Base-by-base conservation (phyloP, 2,113 vertebrate species). In the Alectura lathami region DNA sequence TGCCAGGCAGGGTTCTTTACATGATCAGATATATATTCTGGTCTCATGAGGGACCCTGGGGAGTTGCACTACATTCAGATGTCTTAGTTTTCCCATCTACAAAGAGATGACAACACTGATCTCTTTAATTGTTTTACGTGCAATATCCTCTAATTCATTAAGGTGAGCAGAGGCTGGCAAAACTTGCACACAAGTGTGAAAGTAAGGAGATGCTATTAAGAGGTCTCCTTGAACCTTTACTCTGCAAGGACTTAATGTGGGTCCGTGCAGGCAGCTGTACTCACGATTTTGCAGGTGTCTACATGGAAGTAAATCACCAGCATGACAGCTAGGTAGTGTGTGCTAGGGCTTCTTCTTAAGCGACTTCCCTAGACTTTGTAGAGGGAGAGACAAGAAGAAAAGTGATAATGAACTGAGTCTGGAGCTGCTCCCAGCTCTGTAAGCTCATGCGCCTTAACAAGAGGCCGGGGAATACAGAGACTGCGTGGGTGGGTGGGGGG, bases 401-500 rank as follows among this genome's bases (percentile, higher is more conserved):
- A 81, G 20, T 8, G 42, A 9, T 34, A 48, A 75, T 15, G 38
- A 45, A 11, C 6, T 20, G 43, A 57, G 18, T 9, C 48, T 48
- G 32, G 51, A 68, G 51, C 11, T 70, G 50, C 21, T 57, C 12
- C 22, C 27, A 27, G 8, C 7, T 66, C 56, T 20, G 13, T n/a
- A 62, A 56, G 7, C 13, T 45, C 23, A 18, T 11, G 45, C 13
- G 38, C 22, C 29, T 3, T 40, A 56, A 54, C 60, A 62, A 38
- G 34, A 62, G 34, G 0, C 29, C 34, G 34, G 11, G 56, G 27
- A 75, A 2, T 2, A 27, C 21, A 67, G 24, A 22, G 11, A 8
- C 20, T 54, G 17, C 2, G 2, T 27, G 26, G 17, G 3, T 18
- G 5, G 17, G 20, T n/a, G 8, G 2, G 30, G 22, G 45, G 3